Evolutionary conservation across 2,888 invertebrate genomes (phyloP).

Genomic region (Hypsopygia costalis): DNA sequence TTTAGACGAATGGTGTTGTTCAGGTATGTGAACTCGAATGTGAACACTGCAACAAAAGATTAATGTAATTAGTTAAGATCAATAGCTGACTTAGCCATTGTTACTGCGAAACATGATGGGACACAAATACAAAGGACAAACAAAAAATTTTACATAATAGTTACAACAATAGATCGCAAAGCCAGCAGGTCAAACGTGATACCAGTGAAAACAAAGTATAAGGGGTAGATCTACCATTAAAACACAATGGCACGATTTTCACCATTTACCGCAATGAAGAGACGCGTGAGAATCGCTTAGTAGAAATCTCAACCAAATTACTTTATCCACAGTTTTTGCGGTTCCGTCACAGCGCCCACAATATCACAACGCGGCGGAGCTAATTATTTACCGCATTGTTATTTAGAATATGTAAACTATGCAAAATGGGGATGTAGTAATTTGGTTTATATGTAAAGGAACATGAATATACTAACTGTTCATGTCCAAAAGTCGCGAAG

Average conservation of each 20-base stretch:
- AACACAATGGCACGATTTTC: constrained; percentile 67
- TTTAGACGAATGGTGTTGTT: constrained; percentile 66
- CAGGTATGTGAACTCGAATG: constrained; percentile 78
- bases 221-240: constrained; percentile 41
- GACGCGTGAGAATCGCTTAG: constrained; percentile 63
- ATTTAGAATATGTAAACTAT: constrained; percentile 20
- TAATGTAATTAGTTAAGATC: constrained; percentile 8
- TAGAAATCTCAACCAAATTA: constrained; percentile 66
- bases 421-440: constrained; percentile 22
- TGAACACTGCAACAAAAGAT: constrained; percentile 69
- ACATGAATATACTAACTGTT: constrained; percentile 70
- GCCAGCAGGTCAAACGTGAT: constrained; percentile 44
- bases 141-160: constrained; percentile 15
- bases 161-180: constrained; percentile 48
- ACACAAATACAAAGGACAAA: constrained; percentile 17
- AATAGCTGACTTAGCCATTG: background rate
- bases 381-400: constrained; percentile 29
- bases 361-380: constrained; percentile 25
- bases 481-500: constrained; percentile 74
- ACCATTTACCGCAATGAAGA: constrained; percentile 67
- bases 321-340: constrained; percentile 56
- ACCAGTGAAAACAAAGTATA: constrained; percentile 52
- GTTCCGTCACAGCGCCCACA: constrained; percentile 28
- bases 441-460: constrained; percentile 19
- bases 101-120: constrained; percentile 14